Conservation (phyloP, 2,113 vertebrate species). For the Tringa solitaria region DNA sequence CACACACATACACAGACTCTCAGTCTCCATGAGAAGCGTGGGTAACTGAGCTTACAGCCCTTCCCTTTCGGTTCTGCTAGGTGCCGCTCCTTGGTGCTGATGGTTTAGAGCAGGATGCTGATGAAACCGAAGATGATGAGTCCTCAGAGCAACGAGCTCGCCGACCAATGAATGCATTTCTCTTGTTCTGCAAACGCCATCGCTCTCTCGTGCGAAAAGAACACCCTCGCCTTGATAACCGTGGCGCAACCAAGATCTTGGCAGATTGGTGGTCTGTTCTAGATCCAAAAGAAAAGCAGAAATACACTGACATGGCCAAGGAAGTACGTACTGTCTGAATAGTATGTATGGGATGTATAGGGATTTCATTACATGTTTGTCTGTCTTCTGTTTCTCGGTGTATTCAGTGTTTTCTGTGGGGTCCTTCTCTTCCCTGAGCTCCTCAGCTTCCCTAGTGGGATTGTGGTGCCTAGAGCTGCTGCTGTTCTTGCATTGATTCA, state of each 20-base stretch:
- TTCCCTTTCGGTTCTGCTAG: slow-evolving; percentile 60
- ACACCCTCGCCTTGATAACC: slow-evolving; percentile 96
- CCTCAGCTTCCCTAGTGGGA: neutral
- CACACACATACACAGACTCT: rapidly evolving
- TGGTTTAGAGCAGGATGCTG: slow-evolving; percentile 84
- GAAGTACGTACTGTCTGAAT: slow-evolving; percentile 80
- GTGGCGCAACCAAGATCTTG: slow-evolving; percentile 97
- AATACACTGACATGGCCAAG: slow-evolving; percentile 99
- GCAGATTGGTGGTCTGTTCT: slow-evolving; percentile 99
- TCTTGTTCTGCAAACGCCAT: slow-evolving; percentile 97
- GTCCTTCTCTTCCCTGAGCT: neutral
- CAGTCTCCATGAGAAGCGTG: rapidly evolving
- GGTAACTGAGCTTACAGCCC: neutral
- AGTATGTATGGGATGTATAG: neutral
- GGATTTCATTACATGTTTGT: neutral
- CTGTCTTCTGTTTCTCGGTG: neutral
- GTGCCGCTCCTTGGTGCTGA: slow-evolving; percentile 80
- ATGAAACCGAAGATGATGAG: slow-evolving; percentile 87
- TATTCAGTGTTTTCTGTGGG: neutral
- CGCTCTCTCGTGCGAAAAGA: slow-evolving; percentile 95
- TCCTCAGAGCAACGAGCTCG: slow-evolving; percentile 90
- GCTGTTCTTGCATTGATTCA: neutral
- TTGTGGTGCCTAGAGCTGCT: neutral
- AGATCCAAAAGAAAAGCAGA: slow-evolving; percentile 97
- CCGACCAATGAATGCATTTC: slow-evolving; percentile 98